Evolutionary conservation across 30 jellyfish, hydroid and myxozoan genomes (phyloP).

Genomic region (Calvadosia cruxmelitensis): DNA sequence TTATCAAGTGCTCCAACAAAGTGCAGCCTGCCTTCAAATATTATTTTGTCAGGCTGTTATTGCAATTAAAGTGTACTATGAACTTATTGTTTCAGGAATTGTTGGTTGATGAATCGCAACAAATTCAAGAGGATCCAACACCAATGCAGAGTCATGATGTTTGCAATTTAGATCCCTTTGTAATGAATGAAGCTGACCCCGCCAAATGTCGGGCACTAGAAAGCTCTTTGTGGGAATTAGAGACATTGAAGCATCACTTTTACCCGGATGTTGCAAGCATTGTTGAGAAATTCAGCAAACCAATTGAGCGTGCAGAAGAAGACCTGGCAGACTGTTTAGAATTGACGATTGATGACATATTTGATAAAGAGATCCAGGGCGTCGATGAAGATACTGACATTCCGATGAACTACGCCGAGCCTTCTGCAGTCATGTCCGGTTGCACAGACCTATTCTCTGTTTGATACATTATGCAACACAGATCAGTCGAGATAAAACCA

Average conservation of each 20-base stretch:
- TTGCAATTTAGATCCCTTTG: conserved; percentile 88
- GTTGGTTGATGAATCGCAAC: too few species aligned
- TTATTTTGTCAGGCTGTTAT: too few species aligned
- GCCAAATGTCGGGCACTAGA: conserved; percentile 67
- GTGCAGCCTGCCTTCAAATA: too few species aligned
- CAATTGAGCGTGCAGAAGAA: conserved; percentile 34
- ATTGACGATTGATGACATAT: conserved; percentile 21
- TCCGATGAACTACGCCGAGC: conserved; percentile 39
- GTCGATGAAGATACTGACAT: conserved; percentile 23
- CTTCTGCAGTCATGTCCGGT: background rate
- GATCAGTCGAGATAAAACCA: too few species aligned
- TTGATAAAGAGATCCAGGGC: conserved; percentile 24
- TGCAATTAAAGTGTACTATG: too few species aligned
- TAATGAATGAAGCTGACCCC: conserved; percentile 51
- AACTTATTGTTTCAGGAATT: too few species aligned
- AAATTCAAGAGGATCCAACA: too few species aligned
- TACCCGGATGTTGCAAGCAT: conserved; percentile 46
- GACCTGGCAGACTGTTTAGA: conserved; percentile 42
- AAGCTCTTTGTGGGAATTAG: conserved; percentile 93
- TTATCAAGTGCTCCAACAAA: too few species aligned
- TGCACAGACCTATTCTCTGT: too few species aligned
- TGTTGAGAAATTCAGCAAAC: conserved; percentile 46
- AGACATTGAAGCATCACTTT: conserved; percentile 60
- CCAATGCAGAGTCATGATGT: too few species aligned
- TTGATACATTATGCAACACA: too few species aligned